phyloP scores from a whole-genome alignment of 2,113 vertebrate genomes.

The Grammomys surdaster region DNA sequence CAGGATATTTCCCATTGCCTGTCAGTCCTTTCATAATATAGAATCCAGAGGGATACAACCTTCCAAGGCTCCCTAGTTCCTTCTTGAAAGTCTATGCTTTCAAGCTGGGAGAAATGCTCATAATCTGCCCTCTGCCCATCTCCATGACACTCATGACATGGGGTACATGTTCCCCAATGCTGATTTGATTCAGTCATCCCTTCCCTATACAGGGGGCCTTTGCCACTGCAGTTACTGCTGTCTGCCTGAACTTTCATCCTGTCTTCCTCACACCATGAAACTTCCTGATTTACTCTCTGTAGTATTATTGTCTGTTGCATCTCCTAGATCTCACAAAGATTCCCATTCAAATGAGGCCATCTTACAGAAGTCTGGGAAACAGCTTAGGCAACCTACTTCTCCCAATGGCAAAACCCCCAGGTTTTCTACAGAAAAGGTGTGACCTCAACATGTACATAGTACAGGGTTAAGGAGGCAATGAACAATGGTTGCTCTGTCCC shows the following conservation, averaged over 20 bases:
- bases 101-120: background rate
- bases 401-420: background rate
- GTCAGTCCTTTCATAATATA: background rate
- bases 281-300: background rate
- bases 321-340: conserved; percentile 12
- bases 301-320: background rate
- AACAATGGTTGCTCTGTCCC: background rate
- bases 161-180: background rate
- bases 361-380: background rate
- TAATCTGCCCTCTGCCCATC: background rate
- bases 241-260: background rate
- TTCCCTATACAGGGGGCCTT: background rate
- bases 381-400: background rate
- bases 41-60: no score
- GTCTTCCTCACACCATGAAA: background rate
- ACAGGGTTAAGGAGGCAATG: background rate
- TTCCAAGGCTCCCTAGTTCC: background rate
- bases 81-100: background rate
- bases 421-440: background rate
- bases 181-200: background rate
- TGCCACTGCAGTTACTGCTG: background rate
- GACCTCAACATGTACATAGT: background rate
- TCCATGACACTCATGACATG: background rate
- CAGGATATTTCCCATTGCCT: background rate
- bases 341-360: background rate